Evolutionary conservation across 1,140 invertebrate genomes (phyloP), one percentile per base, ranked within the genome.

Genomic region (Drosophila sechellia): DNA sequence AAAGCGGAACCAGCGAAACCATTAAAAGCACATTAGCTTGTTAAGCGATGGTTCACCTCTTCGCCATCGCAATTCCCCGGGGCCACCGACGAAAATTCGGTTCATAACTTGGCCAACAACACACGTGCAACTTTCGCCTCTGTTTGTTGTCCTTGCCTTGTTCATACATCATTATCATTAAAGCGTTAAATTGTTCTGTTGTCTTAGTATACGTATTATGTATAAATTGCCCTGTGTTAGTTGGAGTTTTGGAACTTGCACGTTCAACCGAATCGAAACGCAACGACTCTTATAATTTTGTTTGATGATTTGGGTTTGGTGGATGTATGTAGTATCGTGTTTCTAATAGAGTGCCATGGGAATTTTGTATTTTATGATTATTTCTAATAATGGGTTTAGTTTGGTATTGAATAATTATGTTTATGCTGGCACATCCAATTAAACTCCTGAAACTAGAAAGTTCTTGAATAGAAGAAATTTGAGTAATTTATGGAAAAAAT

Each of bases 131-230:
- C 70, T 72, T 73, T 72, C 60, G 8, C 35, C 22, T 40, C 66
- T 79, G 71, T 89, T 81, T 87, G 84, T 79, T 89, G 79, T 68
- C 84, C 76, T 87, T 87, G 69, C 70, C 76, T 65, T 89, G 83
- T 89, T 87, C 84, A 89, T 87, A 87, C 84, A 87, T 87, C 83
- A 87, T 87, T 87, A 87, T 89, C 84, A 87, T 89, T 89, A 87
- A 87, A 89, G 84, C 84, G 84, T 81, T 87, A 89, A 87, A 87
- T 87, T 87, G 79, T 83, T 89, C 79, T 79, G 84, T 87, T 87
- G 76, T 66, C 68, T 76, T 73, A 55, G 76, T 55, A 39, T 50
- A 40, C 46, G 25, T 50, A 72, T 52, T 20, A 54, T 54, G 59
- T 42, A 57, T 70, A 55, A 40, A 68, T 55, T 54, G 48, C 11